Conservation (phyloP, 2,888 invertebrate genomes). For the Macrophya annulata region DNA sequence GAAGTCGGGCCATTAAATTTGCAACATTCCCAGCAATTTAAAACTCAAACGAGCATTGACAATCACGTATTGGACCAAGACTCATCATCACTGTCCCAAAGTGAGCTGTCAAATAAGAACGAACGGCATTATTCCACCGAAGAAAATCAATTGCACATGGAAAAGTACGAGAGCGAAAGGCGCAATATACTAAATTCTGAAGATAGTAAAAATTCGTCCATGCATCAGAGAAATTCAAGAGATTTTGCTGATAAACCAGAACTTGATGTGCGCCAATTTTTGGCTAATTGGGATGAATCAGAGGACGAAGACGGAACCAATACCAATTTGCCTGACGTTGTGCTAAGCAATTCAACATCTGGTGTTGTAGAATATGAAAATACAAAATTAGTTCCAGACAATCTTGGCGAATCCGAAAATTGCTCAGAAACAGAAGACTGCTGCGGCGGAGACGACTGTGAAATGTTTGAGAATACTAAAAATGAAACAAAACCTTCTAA, state of each 20-base stretch:
- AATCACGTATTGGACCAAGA: constrained; percentile 56
- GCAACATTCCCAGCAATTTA: constrained; percentile 63
- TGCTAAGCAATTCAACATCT: constrained; percentile 66
- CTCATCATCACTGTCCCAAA: constrained; percentile 45
- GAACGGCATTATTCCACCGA: constrained; percentile 61
- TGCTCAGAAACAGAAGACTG: constrained; percentile 42
- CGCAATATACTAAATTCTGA: constrained; percentile 58
- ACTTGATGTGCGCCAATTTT: constrained; percentile 77
- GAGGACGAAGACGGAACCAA: constrained; percentile 75
- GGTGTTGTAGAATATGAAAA: constrained; percentile 70
- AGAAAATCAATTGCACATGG: constrained; percentile 60
- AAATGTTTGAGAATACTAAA: constrained; percentile 36
- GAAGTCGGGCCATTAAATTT: constrained; percentile 60
- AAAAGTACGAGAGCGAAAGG: constrained; percentile 56
- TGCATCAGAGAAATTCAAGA: constrained; percentile 62
- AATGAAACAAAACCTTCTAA: constrained; percentile 53
- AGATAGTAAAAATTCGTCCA: constrained; percentile 28
- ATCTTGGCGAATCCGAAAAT: constrained; percentile 50
- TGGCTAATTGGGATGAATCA: constrained; percentile 78
- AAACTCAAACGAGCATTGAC: constrained; percentile 60
- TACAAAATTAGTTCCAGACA: constrained; percentile 64
- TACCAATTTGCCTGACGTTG: constrained; percentile 65
- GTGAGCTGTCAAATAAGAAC: constrained; percentile 44
- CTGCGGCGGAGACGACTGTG: constrained; percentile 38
- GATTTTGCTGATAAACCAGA: constrained; percentile 75